Conservation (phyloP, 2,113 vertebrate genomes). For the Perca schrenkii region DNA sequence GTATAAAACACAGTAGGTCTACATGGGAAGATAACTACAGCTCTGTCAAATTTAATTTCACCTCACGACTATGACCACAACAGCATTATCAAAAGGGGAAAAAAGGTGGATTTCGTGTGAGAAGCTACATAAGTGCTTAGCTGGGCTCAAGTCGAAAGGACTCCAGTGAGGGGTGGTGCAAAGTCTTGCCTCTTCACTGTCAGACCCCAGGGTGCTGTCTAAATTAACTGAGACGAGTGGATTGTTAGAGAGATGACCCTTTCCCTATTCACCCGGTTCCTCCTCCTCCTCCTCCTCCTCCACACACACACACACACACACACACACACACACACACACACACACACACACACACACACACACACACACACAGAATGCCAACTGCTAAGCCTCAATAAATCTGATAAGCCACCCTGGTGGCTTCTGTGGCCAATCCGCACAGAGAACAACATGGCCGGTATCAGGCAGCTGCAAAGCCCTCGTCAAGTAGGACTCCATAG, state of each 20-base stretch:
- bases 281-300: constrained; percentile 18
- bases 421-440: constrained; percentile 73
- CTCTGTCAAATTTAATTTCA: constrained; percentile 64
- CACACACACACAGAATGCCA: constrained; percentile 70
- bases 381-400: constrained; percentile 80
- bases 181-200: constrained; percentile 66
- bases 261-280: constrained; percentile 73
- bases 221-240: constrained; percentile 75
- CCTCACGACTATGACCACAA: constrained; percentile 51
- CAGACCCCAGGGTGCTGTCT: constrained; percentile 70
- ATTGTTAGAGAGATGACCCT: constrained; percentile 77
- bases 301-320: constrained; percentile 64
- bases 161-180: constrained; percentile 49
- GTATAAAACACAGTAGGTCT: constrained; percentile 58
- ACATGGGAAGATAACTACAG: constrained; percentile 59
- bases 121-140: constrained; percentile 51
- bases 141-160: constrained; percentile 56
- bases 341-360: constrained; percentile 55
- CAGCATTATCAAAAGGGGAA: constrained; percentile 54
- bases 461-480: constrained; percentile 92
- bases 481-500: constrained; percentile 91
- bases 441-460: constrained; percentile 79
- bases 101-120: constrained; percentile 41
- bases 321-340: constrained; percentile 48
- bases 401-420: constrained; percentile 82